These are phyloP conservation scores for Glaucomys volans DNA, from an alignment of 2,113 vertebrate genomes.

Conservation along the genomic window DNA sequence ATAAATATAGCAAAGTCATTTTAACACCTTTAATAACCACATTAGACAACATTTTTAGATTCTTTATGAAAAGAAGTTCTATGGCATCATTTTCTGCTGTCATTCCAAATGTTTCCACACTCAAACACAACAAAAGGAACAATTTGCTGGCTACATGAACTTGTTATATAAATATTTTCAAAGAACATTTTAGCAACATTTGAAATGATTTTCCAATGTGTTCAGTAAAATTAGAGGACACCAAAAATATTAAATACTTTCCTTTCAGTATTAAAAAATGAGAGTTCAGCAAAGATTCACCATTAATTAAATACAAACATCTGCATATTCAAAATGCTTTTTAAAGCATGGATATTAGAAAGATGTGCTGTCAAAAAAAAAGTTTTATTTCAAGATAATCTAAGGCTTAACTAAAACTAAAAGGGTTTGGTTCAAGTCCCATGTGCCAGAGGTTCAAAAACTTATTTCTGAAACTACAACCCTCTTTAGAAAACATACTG, in stretches of 20 bases:
- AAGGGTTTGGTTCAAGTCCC: neutral
- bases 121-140: conserved; percentile 55
- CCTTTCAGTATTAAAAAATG: conserved; percentile 17
- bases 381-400: conserved; percentile 29
- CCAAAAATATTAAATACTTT: conserved; percentile 40
- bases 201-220: conserved; percentile 65
- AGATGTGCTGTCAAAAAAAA: neutral
- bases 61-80: conserved; percentile 45
- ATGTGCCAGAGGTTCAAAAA: conserved; percentile 47
- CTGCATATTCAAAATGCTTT: conserved; percentile 32
- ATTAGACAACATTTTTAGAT: conserved; percentile 23
- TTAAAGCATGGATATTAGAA: conserved; percentile 3
- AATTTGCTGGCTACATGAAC: conserved; percentile 56
- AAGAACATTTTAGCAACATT: conserved; percentile 73
- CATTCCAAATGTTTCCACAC: conserved; percentile 47
- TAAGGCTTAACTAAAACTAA: neutral
- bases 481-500: neutral
- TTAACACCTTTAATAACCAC: conserved; percentile 51
- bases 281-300: conserved; percentile 38
- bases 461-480: conserved; percentile 31
- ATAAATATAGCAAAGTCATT: conserved; percentile 55
- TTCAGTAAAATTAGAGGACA: conserved; percentile 64
- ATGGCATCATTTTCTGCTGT: neutral
- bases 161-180: conserved; percentile 70
- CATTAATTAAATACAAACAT: conserved; percentile 36